A percentile compares a stretch with the other conserved stretches of the same genome.
phyloP scores from a whole-genome alignment of 2,113 vertebrate species.

The Phocoena phocoena region DNA sequence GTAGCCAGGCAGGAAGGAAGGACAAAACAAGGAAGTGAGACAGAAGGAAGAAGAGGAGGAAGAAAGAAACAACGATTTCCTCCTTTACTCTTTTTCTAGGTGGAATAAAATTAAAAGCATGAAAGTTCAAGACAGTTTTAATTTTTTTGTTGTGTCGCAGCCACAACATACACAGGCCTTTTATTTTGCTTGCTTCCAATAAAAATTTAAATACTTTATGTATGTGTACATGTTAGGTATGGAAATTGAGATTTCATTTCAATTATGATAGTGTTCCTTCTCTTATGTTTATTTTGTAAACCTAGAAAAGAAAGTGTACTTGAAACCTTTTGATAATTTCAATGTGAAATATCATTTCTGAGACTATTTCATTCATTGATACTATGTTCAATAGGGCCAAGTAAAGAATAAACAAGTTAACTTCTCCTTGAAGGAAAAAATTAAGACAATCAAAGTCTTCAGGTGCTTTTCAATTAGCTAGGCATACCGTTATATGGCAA shows the following conservation, averaged over 20 bases:
- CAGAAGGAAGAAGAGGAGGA: neutral
- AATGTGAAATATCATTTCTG: neutral
- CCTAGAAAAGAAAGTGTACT: neutral
- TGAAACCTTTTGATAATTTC: neutral
- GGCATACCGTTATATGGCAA: rapidly evolving
- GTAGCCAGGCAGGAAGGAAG: neutral
- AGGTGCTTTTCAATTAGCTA: neutral
- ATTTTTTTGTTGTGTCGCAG: neutral
- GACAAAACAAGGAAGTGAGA: neutral
- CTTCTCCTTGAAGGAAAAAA: neutral
- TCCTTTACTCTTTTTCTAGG: neutral
- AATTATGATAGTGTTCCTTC: neutral
- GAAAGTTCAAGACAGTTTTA: neutral
- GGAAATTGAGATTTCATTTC: neutral
- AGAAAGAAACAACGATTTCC: neutral
- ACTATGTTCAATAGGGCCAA: neutral
- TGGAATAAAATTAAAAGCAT: neutral
- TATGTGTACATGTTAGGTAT: neutral
- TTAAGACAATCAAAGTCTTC: neutral
- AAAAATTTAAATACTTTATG: neutral
- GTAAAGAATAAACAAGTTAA: neutral
- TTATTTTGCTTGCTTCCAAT: neutral
- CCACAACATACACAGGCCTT: neutral
- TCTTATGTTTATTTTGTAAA: neutral
- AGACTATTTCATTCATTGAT: neutral